A percentile compares a stretch with the other conserved stretches of the same genome.
Conservation (phyloP, 2,888 invertebrate genomes). For the Osmoderma eremita region DNA sequence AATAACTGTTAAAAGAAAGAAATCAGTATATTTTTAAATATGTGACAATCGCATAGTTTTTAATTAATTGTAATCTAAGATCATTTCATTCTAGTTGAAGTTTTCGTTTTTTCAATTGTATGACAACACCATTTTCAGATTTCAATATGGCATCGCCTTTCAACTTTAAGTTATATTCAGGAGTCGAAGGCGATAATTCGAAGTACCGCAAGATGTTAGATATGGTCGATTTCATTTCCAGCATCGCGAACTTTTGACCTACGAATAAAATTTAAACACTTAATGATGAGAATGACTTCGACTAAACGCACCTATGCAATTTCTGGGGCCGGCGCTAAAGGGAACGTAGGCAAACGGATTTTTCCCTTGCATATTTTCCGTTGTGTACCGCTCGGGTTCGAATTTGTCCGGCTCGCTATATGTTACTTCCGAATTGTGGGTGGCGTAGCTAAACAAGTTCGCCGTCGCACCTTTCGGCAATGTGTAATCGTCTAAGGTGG, state of each 20-base stretch:
- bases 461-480: constrained; percentile 63
- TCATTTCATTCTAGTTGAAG: not conserved
- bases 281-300: not conserved
- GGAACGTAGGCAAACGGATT: constrained; percentile 57
- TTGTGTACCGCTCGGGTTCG: constrained; percentile 62
- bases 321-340: constrained; percentile 58
- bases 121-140: constrained; percentile 62
- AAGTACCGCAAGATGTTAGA: constrained; percentile 65
- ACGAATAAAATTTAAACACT: constrained; percentile 6
- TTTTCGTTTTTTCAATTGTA: constrained; percentile 53
- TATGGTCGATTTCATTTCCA: constrained; percentile 66
- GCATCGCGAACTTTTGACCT: constrained; percentile 63
- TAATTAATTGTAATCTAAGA: no score
- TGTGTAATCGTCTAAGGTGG: constrained; percentile 54
- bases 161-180: constrained; percentile 60
- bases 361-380: constrained; percentile 55
- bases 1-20: no score
- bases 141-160: constrained; percentile 64
- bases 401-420: constrained; percentile 63
- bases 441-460: constrained; percentile 60
- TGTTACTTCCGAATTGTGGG: constrained; percentile 63
- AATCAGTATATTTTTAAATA: no score
- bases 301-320: constrained; percentile 54
- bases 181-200: constrained; percentile 46
- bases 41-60: no score